These are phyloP conservation scores for Catharus minimus DNA, from an alignment of 2,113 vertebrate species.

Conservation along the genomic window DNA sequence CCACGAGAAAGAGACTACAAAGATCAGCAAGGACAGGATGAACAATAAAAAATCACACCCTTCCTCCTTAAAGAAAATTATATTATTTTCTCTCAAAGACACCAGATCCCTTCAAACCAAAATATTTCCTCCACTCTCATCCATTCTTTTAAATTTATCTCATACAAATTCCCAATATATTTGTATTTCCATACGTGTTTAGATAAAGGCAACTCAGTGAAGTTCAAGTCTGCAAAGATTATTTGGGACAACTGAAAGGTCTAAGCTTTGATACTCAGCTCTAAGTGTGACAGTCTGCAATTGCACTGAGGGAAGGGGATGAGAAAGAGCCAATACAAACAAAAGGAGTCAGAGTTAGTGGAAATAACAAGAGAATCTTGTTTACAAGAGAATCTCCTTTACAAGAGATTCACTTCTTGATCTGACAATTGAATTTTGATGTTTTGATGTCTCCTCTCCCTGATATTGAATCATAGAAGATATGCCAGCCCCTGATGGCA, in stretches of 20 bases:
- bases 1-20: neutral
- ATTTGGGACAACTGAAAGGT: neutral
- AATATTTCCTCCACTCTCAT: neutral
- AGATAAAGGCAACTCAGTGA: neutral
- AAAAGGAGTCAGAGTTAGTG: neutral
- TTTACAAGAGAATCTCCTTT: neutral
- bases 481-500: neutral
- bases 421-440: neutral
- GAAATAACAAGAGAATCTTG: neutral
- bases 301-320: neutral
- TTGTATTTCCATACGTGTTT: neutral
- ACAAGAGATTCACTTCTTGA: neutral
- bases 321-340: neutral
- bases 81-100: neutral
- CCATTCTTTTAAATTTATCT: neutral
- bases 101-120: neutral
- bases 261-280: neutral
- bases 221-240: neutral
- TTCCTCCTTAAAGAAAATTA: neutral
- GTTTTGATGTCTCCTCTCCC: neutral
- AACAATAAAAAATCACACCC: neutral
- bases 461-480: neutral
- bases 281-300: neutral
- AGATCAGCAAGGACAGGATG: neutral
- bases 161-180: neutral